Evolutionary conservation across 2,888 invertebrate genomes (phyloP).

Genomic region (Argyra leucocephala): DNA sequence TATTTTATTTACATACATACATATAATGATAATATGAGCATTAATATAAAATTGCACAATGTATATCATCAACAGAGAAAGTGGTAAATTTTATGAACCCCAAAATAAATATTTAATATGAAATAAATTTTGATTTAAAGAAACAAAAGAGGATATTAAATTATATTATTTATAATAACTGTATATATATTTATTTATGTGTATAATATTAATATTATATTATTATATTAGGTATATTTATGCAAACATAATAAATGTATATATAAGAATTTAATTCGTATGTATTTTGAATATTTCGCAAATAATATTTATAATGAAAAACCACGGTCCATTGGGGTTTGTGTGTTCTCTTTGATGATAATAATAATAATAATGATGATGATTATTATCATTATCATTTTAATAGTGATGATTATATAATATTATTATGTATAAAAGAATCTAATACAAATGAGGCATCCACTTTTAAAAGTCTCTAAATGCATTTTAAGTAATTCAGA

Average conservation of each 20-base stretch:
- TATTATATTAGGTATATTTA: background rate
- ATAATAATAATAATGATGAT: no score
- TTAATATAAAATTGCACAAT: background rate
- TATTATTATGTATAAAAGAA: no score
- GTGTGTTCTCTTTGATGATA: background rate
- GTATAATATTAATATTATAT: background rate
- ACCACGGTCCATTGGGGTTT: conserved; percentile 6
- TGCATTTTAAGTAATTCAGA: no score
- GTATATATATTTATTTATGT: background rate
- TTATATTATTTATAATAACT: background rate
- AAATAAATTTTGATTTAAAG: conserved; percentile 1
- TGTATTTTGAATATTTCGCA: background rate
- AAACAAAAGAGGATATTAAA: background rate
- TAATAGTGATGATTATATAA: background rate
- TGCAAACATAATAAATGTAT: background rate
- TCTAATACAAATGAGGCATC: no score
- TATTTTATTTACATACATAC: background rate
- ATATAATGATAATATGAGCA: background rate
- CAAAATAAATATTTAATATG: conserved; percentile 4
- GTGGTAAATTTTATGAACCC: conserved; percentile 6
- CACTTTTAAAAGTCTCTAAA: no score
- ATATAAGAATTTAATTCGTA: background rate
- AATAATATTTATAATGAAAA: conserved; percentile 4
- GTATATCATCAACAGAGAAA: background rate
- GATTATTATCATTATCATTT: no score